These are phyloP conservation scores for Rutpela maculata DNA, from an alignment of 2,888 invertebrate species.

Conservation along the genomic window DNA sequence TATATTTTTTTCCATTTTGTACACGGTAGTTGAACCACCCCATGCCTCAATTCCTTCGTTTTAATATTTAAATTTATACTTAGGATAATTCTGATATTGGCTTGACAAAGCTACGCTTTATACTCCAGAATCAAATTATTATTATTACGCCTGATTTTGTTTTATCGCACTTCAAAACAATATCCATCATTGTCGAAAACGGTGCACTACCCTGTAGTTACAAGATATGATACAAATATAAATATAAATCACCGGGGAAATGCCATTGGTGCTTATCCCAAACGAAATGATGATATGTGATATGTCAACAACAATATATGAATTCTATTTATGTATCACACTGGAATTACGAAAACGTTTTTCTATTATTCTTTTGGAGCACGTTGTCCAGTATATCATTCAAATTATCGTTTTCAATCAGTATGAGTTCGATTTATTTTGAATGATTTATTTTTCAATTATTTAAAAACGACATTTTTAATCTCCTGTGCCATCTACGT, in stretches of 20 bases:
- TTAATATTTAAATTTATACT: too few species aligned
- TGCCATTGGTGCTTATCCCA: constrained; percentile 28
- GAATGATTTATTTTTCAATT: constrained; percentile 41
- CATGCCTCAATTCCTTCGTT: too few species aligned
- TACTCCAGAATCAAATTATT: too few species aligned
- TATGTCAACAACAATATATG: constrained; percentile 38
- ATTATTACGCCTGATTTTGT: background rate
- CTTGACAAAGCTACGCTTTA: too few species aligned
- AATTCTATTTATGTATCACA: constrained; percentile 37
- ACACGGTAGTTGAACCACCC: too few species aligned
- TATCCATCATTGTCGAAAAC: background rate
- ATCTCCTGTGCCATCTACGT: constrained; percentile 25
- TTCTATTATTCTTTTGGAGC: constrained; percentile 35
- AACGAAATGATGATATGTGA: constrained; percentile 36
- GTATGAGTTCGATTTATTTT: constrained; percentile 28
- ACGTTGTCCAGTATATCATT: constrained; percentile 29
- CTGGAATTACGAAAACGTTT: constrained; percentile 32
- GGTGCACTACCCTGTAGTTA: background rate
- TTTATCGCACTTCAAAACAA: background rate
- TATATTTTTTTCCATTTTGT: too few species aligned
- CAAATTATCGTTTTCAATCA: constrained; percentile 41
- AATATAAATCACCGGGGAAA: background rate
- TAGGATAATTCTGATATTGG: too few species aligned
- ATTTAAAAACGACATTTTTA: constrained; percentile 35
- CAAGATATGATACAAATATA: background rate